Base-by-base conservation (phyloP, 2,888 invertebrate genomes). In the Troides aeacus region DNA sequence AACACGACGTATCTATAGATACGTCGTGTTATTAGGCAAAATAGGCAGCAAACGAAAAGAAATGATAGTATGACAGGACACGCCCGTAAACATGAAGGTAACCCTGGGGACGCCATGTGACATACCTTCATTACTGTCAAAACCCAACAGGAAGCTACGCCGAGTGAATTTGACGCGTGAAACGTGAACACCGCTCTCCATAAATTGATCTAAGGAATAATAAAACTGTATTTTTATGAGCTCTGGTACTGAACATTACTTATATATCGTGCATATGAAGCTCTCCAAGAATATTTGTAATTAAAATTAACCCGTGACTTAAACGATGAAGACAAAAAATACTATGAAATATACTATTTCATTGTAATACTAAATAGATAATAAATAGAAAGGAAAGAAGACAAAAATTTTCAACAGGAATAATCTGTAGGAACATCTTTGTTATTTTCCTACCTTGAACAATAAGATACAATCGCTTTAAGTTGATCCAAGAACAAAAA, bases 61-160 rank as follows among this genome's bases (percentile, higher is more conserved):
- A 78, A 78, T 79, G 77, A 79, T 79, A 78, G 74, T 74, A 79
- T 65, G 73, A 78, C 74, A 78, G 78, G 83, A 79, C 86, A 81
- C 85, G 84, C 81, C 84, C 74, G 74, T 73, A 69, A 73, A 77
- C 75, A 73, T 73, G 76, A 73, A 71, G 70, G 60, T 46, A 62
- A 53, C 62, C 57, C 63, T 36, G 68, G 66, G 66, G 63, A 67
- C 59, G 58, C 53, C 62, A 42, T 56, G 64, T 23, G 62, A 68
- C 70, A 64, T 67, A 72, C 68, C 68, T 68, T 70, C 68, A 72
- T 70, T 70, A 70, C 64, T 60, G 50, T 66, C 65, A 62, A 61
- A 70, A 66, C 68, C 58, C 63, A 66, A 71, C 64, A 61, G 69
- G 66, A 71, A 71, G 71, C 64, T 21, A 60, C 60, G 66, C 64